phyloP scores from a whole-genome alignment of 2,888 invertebrate species.

The Cenopis cana region DNA sequence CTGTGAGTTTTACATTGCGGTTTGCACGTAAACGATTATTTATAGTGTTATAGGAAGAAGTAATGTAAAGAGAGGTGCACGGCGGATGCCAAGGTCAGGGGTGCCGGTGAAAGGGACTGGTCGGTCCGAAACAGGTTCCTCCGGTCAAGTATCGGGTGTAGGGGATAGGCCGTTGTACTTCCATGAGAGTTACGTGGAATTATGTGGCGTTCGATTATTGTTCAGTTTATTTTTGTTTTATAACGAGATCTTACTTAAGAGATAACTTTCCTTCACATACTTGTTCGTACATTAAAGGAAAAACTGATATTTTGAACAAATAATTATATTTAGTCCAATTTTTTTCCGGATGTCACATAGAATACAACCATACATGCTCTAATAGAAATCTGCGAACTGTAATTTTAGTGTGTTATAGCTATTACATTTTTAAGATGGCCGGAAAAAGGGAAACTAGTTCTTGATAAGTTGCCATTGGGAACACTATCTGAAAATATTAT shows the following conservation, averaged over 20 bases:
- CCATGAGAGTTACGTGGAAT: slow-evolving; percentile 52
- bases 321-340: neutral
- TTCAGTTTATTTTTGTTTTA: slow-evolving; percentile 12
- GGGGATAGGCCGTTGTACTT: slow-evolving; percentile 56
- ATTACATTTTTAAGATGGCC: neutral
- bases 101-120: slow-evolving; percentile 42
- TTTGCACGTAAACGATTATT: neutral
- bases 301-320: neutral
- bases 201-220: slow-evolving; percentile 54
- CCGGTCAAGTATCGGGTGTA: slow-evolving; percentile 55
- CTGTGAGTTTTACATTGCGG: slow-evolving; percentile 1
- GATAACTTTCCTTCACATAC: neutral
- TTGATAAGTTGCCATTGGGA: neutral
- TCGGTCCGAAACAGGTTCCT: slow-evolving; percentile 60
- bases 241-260: neutral
- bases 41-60: slow-evolving; percentile 24
- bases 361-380: too few species aligned
- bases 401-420: neutral
- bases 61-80: slow-evolving; percentile 23
- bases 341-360: too few species aligned
- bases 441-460: neutral
- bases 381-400: too few species aligned
- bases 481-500: neutral
- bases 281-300: neutral
- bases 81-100: slow-evolving; percentile 46